These are phyloP conservation scores for Antigone vipio DNA, from an alignment of 2,113 vertebrate genomes.

Conservation along the genomic window DNA sequence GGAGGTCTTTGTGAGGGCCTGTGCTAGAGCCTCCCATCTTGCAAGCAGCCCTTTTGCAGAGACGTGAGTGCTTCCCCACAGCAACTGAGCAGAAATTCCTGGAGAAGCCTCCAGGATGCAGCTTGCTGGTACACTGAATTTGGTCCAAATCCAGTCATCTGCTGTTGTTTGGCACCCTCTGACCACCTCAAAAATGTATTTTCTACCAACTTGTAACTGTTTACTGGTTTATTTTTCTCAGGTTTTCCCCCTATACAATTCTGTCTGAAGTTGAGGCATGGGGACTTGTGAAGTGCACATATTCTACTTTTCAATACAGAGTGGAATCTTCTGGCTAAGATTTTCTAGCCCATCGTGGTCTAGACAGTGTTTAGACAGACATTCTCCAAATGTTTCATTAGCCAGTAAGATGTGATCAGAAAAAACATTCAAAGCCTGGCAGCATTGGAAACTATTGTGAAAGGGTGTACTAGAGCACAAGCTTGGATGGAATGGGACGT, in stretches of 20 bases:
- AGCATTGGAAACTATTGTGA: background rate
- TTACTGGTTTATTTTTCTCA: background rate
- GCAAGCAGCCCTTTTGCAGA: background rate
- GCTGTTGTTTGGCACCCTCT: background rate
- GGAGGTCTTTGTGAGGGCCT: background rate
- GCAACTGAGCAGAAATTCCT: background rate
- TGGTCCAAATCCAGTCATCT: background rate
- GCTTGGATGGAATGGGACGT: background rate
- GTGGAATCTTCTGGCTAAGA: background rate
- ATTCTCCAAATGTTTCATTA: background rate
- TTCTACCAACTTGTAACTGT: background rate
- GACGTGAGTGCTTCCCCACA: background rate
- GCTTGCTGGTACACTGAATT: background rate
- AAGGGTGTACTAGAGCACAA: background rate
- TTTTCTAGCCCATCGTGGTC: background rate
- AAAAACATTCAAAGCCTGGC: background rate
- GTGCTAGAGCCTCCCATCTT: background rate
- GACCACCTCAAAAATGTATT: background rate
- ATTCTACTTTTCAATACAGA: background rate
- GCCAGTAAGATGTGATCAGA: background rate
- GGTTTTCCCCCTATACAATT: background rate
- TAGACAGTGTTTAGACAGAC: background rate
- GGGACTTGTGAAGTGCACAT: background rate
- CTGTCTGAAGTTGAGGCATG: background rate
- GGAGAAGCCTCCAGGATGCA: background rate